Evolutionary conservation across 2,797 vertebrate genomes (phyloP), one percentile per base, ranked within the genome.

Genomic region (Limosa lapponica): DNA sequence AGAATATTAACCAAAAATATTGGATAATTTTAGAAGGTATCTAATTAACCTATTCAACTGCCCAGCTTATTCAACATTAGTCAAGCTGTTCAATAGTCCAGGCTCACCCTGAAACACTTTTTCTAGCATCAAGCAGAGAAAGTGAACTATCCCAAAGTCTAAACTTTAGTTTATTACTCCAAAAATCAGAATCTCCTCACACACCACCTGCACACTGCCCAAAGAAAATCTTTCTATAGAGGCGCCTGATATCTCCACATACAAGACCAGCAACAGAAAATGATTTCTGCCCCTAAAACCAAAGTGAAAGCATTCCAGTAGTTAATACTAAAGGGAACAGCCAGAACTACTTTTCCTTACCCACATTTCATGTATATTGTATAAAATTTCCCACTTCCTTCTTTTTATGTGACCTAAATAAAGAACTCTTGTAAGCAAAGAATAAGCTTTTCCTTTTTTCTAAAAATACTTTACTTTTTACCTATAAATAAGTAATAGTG

Each of bases 401-500:
- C 39, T 87, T 81, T 90, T 66, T 34, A 64, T 13, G 17, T 84
- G 58, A 94, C 70, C 77, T 87, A 95, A 88, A 95, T 75, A 91
- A 86, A 91, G 78, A 84, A 81, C 2, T 82, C 36, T 11, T 49
- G 19, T 62, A 82, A 86, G 87, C 43, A 90, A 88, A 81, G 62
- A 88, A 66, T 48, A 16, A 41, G 20, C 16, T 78, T 89, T 78
- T 39, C 36, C 37, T 59, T 62, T 91, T 75, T 89, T 52, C 69
- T 74, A 83, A 92, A 96, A 96, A 83, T 67, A 90, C 14, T 74
- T 81, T 16, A 24, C 62, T 90, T 93, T 86, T 87, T 75, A 51
- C 36, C 23, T 88, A 77, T 97, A 91, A 93, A 93, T 96, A 94
- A 95, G n/a, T 90, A 89, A 95, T 91, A 89, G n/a, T 55, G 54